Evolutionary conservation across 2,113 vertebrate genomes (phyloP).

Genomic region (Paradisaea rubra): DNA sequence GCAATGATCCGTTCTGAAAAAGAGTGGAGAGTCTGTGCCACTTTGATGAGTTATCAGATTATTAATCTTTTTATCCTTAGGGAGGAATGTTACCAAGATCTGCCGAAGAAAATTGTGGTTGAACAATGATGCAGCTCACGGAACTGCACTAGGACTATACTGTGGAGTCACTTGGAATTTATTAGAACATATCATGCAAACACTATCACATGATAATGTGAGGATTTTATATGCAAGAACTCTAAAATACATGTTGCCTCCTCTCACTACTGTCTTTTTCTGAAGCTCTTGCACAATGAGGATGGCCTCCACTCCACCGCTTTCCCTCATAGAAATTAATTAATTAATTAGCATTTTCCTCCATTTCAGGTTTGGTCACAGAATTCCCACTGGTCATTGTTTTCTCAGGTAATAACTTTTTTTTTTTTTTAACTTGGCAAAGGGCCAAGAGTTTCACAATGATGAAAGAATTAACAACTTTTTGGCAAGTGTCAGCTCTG

Average conservation of each 20-base stretch:
- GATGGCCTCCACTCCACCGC: background rate
- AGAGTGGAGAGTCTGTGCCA: background rate
- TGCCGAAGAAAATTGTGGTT: background rate
- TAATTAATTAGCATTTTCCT: background rate
- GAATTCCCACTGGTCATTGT: background rate
- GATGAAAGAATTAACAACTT: background rate
- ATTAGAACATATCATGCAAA: background rate
- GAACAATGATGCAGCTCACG: background rate
- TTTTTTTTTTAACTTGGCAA: background rate
- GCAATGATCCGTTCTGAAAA: background rate
- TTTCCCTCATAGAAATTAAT: background rate
- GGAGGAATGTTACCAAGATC: background rate
- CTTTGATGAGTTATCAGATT: background rate
- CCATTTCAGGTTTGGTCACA: background rate
- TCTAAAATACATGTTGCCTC: background rate
- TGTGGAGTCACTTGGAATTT: background rate
- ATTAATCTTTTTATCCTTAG: background rate
- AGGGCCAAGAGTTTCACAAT: background rate
- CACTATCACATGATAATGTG: background rate
- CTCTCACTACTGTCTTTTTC: background rate
- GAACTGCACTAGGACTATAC: background rate
- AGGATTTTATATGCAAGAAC: background rate
- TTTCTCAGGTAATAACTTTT: background rate
- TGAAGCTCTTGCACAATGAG: background rate
- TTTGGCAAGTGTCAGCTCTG: background rate